Base-by-base conservation (phyloP, 2,888 invertebrate species). In the Eristalis pertinax region DNA sequence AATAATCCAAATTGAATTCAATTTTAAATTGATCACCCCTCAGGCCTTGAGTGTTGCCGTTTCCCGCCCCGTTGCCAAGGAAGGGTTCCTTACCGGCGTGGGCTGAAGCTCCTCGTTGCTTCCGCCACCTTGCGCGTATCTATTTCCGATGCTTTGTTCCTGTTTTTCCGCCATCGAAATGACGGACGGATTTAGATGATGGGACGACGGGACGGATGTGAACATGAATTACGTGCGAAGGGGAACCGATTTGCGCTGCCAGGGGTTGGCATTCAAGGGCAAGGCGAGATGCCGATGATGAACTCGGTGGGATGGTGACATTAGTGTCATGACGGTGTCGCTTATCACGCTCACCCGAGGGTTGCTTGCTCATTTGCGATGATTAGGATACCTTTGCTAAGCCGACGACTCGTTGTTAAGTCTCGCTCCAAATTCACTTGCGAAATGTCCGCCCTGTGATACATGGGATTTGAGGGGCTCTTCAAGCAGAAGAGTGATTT, bases 1-100 rank as follows among this genome's bases (percentile, higher is more conserved):
- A 84, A 70, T 75, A 75, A 84, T 63, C 75, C 56, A 80, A 80
- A 84, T 80, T 84, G 75, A 80, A 84, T 80, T 84, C 62, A 84
- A 84, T 84, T 80, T 79, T 72, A 84, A 84, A 84, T 70, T 80
- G 62, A 84, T 80, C 65, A 73, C 65, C 58, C 35, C 43, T 19
- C 50, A 19, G 50, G 50, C 50, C 19, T 50, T 50, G 73, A 77
- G 67, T 68, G 58, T n/a, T 64, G 58, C 60, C 32, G 62, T 35
- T 3, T 32, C 7, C 15, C 15, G 13, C 2, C 26, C 26, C 38
- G 8, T 29, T 72, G 73, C 32, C 29, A 29, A n/a, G 19, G 58
- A 38, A 41, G 19, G 38, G 35, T 75, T 26, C 41, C 15, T 4
- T 5, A 29, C 29, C 5, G 24, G 63, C 38, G 56, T 63, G 56